phyloP scores from a whole-genome alignment of 2,113 vertebrate genomes.

The Asarcornis scutulata region DNA sequence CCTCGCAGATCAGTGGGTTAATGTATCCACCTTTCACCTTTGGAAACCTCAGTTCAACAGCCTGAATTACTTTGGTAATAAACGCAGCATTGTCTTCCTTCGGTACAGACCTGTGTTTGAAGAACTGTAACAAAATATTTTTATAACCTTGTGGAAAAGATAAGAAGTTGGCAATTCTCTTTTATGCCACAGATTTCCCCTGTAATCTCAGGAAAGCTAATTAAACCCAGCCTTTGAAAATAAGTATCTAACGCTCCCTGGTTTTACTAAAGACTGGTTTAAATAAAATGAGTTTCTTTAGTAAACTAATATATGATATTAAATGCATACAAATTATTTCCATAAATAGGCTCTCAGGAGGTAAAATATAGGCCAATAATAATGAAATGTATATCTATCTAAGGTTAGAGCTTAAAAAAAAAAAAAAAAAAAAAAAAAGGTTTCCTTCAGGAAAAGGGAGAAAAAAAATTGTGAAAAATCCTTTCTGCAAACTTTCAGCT shows the following conservation, averaged over 20 bases:
- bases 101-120: constrained; percentile 10
- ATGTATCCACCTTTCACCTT: constrained; percentile 60
- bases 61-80: constrained; percentile 39
- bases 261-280: constrained; percentile 29
- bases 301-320: background rate
- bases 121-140: constrained; percentile 60
- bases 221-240: constrained; percentile 44
- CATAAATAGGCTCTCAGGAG: background rate
- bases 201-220: constrained; percentile 30
- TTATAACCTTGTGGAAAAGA: constrained; percentile 47
- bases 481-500: background rate
- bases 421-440: background rate
- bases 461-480: background rate
- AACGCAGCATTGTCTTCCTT: constrained; percentile 40
- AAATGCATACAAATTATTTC: background rate
- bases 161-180: constrained; percentile 39
- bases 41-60: constrained; percentile 51
- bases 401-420: background rate
- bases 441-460: background rate
- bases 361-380: background rate
- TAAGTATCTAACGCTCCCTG: background rate
- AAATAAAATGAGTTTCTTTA: constrained; percentile 23
- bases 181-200: background rate
- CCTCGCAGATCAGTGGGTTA: constrained; percentile 25
- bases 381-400: background rate